Evolutionary conservation across 2,797 vertebrate species (phyloP).

Genomic region (Myotis daubentonii): DNA sequence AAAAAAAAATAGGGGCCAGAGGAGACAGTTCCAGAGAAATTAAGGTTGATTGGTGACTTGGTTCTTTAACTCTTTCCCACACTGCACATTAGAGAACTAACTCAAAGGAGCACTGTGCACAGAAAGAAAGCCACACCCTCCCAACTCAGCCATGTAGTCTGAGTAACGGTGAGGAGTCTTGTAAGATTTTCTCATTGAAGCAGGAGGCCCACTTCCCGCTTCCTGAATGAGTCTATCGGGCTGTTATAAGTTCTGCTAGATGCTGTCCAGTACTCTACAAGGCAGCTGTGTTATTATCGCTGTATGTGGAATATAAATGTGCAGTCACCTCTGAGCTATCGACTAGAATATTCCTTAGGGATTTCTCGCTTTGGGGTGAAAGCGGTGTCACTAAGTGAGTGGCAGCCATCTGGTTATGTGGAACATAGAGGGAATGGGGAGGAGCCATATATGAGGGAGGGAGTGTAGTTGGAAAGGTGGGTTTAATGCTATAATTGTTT

Average conservation of each 20-base stretch:
- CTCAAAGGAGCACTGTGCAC: background rate
- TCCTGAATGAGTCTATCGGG: constrained; percentile 1
- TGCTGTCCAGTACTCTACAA: background rate
- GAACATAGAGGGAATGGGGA: accelerated
- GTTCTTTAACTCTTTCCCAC: background rate
- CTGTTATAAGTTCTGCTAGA: background rate
- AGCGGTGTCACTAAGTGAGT: background rate
- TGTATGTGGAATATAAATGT: background rate
- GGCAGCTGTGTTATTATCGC: constrained; percentile 5
- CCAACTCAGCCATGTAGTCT: too few species aligned
- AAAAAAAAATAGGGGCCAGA: background rate
- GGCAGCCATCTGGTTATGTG: background rate
- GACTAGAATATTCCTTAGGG: background rate
- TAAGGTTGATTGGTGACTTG: background rate
- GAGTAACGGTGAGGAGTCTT: background rate
- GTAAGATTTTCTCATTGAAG: background rate
- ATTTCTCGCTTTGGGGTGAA: background rate
- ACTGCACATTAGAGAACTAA: background rate
- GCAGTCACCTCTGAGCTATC: constrained; percentile 32
- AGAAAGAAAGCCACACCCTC: background rate
- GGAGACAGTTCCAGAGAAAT: background rate
- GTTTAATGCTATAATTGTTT: background rate
- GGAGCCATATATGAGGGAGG: background rate
- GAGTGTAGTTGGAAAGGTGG: background rate
- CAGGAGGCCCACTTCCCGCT: background rate